Base-by-base conservation (phyloP, 2,888 invertebrate species). In the Cosmorhoe ocellata region DNA sequence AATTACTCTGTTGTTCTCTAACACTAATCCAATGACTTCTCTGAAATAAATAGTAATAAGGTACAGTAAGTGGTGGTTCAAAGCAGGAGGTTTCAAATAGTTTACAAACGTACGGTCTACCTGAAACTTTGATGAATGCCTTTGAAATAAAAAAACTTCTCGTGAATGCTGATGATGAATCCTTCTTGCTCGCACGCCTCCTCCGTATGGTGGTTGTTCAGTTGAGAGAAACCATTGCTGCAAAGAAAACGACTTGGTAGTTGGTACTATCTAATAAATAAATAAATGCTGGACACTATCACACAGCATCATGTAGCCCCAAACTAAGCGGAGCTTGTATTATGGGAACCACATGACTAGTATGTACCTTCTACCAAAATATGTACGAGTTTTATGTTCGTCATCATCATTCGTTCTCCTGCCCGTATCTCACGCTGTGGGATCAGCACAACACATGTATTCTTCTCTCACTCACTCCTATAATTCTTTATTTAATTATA, bases 141-240 rank as follows among this genome's bases (percentile, higher is more conserved):
- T 53, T 77, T 73, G 31, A 79, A 66, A 49, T 64, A 79, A 46
- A 69, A 84, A 58, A 73, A 82, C 24, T 51, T 55, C 10, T 78
- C 70, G 14, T 71, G 58, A 18, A 68, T 39, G 46, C 58, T 44
- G 30, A 89, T 49, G 57, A 89, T 61, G 14, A 90, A 36, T 7
- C 82, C 84, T 33, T 76, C 76, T n/a, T 79, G 64, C n/a, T 59
- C 40, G 41, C 83, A 80, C 3, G 54, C 37, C 8, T 72, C 76
- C 50, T 81, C 82, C 3, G 78, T 79, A 53, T 77, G 67, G 1
- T 78, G 79, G 18, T 61, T 62, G 56, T 84, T 86, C 10, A 89
- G 64, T 58, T 90, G 88, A 56, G 73, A 77, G 63, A 76, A 86
- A 10, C 82, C 84, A 58, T 88, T 85, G 42, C 89, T 90, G 67